Conservation (phyloP, 2,888 invertebrate species). For the Rhagophthalmus giganteus region DNA sequence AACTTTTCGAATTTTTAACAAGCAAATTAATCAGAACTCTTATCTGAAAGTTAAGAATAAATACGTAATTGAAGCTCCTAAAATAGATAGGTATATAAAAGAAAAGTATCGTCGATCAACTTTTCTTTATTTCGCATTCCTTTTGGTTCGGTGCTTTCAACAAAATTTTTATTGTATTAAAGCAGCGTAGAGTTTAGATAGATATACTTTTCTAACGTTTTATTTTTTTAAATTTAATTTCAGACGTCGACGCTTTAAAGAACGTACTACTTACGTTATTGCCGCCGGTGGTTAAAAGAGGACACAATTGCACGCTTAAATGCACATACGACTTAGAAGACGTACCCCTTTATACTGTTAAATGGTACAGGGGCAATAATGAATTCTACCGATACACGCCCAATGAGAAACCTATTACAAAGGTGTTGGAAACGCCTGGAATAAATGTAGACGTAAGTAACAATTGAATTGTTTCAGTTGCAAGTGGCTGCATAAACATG, state of each 20-base stretch:
- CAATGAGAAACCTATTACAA: constrained; percentile 70
- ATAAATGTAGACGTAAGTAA: constrained; percentile 81
- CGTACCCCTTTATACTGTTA: constrained; percentile 77
- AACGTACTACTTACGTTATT: constrained; percentile 72
- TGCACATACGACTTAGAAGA: constrained; percentile 79
- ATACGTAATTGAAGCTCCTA: too few species aligned
- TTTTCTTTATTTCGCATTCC: constrained; percentile 2
- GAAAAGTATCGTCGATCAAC: constrained; percentile 1
- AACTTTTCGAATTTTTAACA: too few species aligned
- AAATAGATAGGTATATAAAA: too few species aligned
- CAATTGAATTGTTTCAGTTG: too few species aligned
- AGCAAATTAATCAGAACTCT: too few species aligned
- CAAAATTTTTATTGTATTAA: constrained; percentile 6
- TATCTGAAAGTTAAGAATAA: too few species aligned
- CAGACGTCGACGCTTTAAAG: constrained; percentile 68
- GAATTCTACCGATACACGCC: constrained; percentile 87
- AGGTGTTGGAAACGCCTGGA: constrained; percentile 73
- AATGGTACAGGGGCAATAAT: constrained; percentile 82
- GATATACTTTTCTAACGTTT: background rate
- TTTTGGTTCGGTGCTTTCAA: constrained; percentile 2
- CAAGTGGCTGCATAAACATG: too few species aligned
- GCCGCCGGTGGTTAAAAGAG: constrained; percentile 70
- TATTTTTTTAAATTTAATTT: constrained; percentile 24
- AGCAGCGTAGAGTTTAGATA: background rate
- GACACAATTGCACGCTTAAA: constrained; percentile 68